Conservation (phyloP, 2,113 vertebrate genomes). For the Mesembrinibis cayennensis region DNA sequence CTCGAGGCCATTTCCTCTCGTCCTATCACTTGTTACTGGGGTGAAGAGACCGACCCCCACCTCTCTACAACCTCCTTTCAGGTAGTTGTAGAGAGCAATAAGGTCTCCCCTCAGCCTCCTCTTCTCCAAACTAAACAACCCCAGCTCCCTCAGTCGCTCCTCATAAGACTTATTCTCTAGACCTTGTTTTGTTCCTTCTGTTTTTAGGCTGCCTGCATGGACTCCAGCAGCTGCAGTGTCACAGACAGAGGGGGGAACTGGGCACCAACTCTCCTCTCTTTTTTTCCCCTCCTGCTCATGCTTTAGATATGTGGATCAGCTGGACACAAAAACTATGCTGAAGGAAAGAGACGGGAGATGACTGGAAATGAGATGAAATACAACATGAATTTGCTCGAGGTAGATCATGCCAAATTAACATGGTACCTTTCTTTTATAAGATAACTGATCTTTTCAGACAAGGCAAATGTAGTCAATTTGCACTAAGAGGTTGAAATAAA, state of each 20-base stretch:
- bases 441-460: not conserved
- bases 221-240: not conserved
- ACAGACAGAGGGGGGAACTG: not conserved
- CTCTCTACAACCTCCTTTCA: no score
- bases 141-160: no score
- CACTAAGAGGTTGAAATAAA: not conserved
- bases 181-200: not conserved
- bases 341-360: not conserved
- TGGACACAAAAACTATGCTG: not conserved
- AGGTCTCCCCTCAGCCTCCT: no score
- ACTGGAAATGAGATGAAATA: not conserved
- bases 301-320: not conserved
- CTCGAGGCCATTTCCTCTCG: no score
- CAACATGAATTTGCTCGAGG: not conserved
- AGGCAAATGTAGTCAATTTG: not conserved
- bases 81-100: no score
- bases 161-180: no score
- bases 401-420: not conserved
- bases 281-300: not conserved
- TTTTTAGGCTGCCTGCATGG: not conserved
- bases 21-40: no score
- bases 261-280: not conserved
- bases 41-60: no score
- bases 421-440: not conserved
- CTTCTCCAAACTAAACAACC: no score